Base-by-base conservation (phyloP, 2,797 vertebrate genomes). In the Nannoperca australis region DNA sequence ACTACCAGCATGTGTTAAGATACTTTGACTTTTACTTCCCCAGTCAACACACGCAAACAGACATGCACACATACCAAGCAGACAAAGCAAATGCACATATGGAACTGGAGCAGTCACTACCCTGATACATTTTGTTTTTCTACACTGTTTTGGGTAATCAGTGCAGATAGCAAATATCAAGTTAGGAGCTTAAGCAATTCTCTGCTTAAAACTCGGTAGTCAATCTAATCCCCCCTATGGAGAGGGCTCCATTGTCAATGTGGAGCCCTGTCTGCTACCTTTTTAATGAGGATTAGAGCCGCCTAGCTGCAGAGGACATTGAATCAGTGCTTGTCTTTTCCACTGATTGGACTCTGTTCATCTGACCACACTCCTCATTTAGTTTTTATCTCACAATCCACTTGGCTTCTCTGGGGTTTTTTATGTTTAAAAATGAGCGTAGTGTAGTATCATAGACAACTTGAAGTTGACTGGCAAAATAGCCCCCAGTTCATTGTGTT, bases 201-300 rank as follows among this genome's bases (percentile, higher is more conserved):
- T 69, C 63, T 72, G 76, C 76, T 68, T 82, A 62, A 86, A 89
- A 86, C 85, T 81, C 69, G 8, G 63, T 82, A 80, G 77, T 81
- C 71, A 70, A 13, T 85, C 68, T 85, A 81, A 90, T 85, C 86
- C 78, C 80, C 73, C 85, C 84, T 72, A 59, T 86, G 69, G 84
- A 82, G 83, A 83, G 74, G n/a, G 69, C 76, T 66, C 64, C 59
- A 83, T 89, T 86, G 90, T 91, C 82, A 82, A 56, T 51, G 69
- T 79, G 68, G 82, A 87, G 71, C 75, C 74, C 72, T 76, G 83
- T 90, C 91, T 89, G 85, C 81, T 78, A 80, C 82, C 60, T 74
- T 27, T 27, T 27, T 87, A 91, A 91, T 84, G 84, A 91, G 92
- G 86, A 90, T 93, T 91, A 88, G 78, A 81, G 75, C 20, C 55